Evolutionary conservation across 2,888 invertebrate genomes (phyloP).

Genomic region (Neuroscelio doddi): DNA sequence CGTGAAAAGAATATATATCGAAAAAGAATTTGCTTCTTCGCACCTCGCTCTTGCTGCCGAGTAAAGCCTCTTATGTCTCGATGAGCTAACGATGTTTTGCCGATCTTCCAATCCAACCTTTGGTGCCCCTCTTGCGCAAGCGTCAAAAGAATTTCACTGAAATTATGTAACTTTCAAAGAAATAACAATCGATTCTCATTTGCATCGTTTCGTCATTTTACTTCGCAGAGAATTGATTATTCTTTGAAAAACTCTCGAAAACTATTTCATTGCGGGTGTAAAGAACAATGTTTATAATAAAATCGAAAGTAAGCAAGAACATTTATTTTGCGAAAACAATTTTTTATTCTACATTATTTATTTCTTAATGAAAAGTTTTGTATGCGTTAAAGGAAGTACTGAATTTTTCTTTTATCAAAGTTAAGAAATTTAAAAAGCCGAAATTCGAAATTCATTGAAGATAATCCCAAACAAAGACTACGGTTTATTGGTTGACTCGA

Average conservation of each 20-base stretch:
- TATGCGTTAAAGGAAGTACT: not conserved
- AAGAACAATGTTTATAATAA: too few relatives aligned
- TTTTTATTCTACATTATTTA: too few relatives aligned
- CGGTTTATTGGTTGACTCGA: slow-evolving; percentile 50
- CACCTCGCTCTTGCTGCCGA: not conserved
- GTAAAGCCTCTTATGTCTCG: not conserved
- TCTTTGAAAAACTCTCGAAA: too few relatives aligned
- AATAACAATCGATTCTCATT: too few relatives aligned
- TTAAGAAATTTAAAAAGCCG: slow-evolving; percentile 2
- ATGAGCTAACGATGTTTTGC: slow-evolving; percentile 6
- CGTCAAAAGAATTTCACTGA: too few relatives aligned
- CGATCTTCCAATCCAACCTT: too few relatives aligned
- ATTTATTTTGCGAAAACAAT: not conserved
- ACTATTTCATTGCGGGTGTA: too few relatives aligned
- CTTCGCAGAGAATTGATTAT: too few relatives aligned
- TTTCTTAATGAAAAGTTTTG: not conserved
- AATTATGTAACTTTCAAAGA: too few relatives aligned
- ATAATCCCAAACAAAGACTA: slow-evolving; percentile 8
- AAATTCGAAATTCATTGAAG: slow-evolving; percentile 8
- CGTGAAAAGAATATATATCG: slow-evolving; percentile 25
- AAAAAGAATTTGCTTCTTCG: not conserved
- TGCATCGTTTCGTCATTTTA: too few relatives aligned
- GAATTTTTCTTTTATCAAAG: not conserved
- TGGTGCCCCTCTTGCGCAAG: too few relatives aligned
- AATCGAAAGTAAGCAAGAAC: not conserved